Conservation (phyloP, 2,113 vertebrate genomes). For the Megaceryle maxima region DNA sequence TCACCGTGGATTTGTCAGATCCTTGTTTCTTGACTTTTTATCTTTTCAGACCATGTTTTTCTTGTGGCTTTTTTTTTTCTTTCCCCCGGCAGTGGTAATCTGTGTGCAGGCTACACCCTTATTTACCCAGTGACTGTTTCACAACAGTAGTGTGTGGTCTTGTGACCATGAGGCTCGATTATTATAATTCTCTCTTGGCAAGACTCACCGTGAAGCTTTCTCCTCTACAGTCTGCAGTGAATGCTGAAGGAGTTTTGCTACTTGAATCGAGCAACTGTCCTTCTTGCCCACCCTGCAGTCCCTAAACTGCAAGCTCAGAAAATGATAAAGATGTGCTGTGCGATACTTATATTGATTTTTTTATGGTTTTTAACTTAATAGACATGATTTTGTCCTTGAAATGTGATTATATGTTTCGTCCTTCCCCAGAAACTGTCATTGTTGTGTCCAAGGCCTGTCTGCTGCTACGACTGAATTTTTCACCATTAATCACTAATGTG, state of each 20-base stretch:
- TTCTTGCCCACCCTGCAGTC: not conserved
- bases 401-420: not conserved
- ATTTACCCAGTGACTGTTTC: constrained; percentile 34
- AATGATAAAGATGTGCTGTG: not conserved
- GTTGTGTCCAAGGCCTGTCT: not conserved
- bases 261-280: not conserved
- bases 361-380: not conserved
- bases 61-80: not conserved
- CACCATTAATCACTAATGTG: not conserved
- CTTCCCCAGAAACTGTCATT: not conserved
- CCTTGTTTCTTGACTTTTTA: not conserved
- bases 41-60: not conserved
- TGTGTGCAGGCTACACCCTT: not conserved
- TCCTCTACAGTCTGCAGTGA: not conserved
- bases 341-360: not conserved
- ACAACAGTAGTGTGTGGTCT: not conserved
- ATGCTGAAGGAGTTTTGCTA: not conserved
- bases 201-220: constrained; percentile 1
- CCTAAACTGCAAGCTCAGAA: not conserved
- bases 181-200: constrained; percentile 5
- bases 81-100: not conserved
- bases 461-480: not conserved
- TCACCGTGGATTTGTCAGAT: not conserved
- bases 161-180: constrained; percentile 14
- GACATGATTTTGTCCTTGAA: not conserved